phyloP scores from a whole-genome alignment of 1,140 invertebrate genomes.

The Muscidifurax raptorellus region DNA sequence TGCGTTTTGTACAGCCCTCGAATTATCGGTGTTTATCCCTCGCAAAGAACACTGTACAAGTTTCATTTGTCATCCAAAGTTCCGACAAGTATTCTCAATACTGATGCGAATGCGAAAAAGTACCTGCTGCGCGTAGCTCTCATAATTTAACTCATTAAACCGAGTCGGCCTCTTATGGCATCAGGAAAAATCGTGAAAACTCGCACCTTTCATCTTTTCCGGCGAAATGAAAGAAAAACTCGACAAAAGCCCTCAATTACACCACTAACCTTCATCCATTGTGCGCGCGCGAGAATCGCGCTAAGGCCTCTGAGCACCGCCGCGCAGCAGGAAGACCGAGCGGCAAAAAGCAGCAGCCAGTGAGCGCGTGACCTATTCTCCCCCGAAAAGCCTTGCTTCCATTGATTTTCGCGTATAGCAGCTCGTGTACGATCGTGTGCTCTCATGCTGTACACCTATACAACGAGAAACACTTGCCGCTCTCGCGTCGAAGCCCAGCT shows the following conservation, averaged over 20 bases:
- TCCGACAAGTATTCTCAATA: background rate
- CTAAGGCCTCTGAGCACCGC: background rate
- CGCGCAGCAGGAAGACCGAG: background rate
- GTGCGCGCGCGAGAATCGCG: background rate
- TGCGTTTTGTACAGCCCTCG: too few relatives aligned
- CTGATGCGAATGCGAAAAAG: background rate
- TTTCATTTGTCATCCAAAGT: background rate
- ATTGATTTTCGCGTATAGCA: constrained; percentile 27
- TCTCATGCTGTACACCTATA: background rate
- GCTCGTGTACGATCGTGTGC: background rate
- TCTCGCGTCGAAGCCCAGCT: constrained; percentile 11
- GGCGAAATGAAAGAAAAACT: background rate
- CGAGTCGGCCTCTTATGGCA: background rate
- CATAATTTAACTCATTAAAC: background rate
- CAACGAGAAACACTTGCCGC: constrained; percentile 41
- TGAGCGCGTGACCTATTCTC: constrained; percentile 20
- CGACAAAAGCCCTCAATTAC: constrained; percentile 30
- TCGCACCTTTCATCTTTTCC: background rate
- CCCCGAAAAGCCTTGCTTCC: constrained; percentile 20
- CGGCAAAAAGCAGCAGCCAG: background rate
- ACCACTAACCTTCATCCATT: constrained; percentile 11
- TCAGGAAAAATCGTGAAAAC: background rate
- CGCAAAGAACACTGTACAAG: too few relatives aligned
- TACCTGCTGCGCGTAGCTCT: background rate
- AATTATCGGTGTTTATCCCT: too few relatives aligned